Evolutionary conservation across 2,113 vertebrate genomes (phyloP), one percentile per base, ranked within the genome.

Genomic region (Solea solea): DNA sequence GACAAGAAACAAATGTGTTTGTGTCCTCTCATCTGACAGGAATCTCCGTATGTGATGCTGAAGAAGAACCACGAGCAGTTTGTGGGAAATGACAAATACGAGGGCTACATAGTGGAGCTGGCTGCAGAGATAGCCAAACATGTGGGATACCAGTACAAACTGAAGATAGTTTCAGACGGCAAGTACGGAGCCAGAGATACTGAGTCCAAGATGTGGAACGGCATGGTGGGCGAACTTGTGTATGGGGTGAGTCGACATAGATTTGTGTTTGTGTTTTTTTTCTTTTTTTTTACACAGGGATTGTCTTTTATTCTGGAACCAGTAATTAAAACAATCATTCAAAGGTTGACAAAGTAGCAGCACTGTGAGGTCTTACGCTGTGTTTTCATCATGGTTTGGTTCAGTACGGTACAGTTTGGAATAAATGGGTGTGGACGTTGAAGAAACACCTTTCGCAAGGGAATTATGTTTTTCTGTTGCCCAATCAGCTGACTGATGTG

Each of bases 171-270:
- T 72, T 94, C 95, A 0, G 98, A 99, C 39, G 97, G 97, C 12
- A 99, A 99, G 76, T 99, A 99, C 0, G 98, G 98, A 59, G 98
- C 98, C 48, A 93, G 94, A 5, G 97, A 99, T 81, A 94, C 96
- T 0, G 98, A 99, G 28, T 96, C 92, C 70, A 99, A 98, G 85
- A 96, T 96, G 11, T 99, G 98, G 98, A 99, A 99, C 0, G 98
- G 98, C 87, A 99, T 99, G 97, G 97, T 99, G 80, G 97, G 98
- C 63, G 98, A 98, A 59, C 94, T 99, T 2, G 98, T 99, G 2
- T 99, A 99, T 1, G 97, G 97, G 84, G 97, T 98, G 60, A 86
- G 87, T 80, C 6, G 15, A 15, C 27, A 40, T 5, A 58, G 56
- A 63, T 44, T 46, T 74, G 12, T 49, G 7, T 59, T 44, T 2